Percentiles rank a stretch among this genome's conserved stretches.
Conservation (phyloP, 2,113 vertebrate species). For the Sminthopsis crassicaudata region DNA sequence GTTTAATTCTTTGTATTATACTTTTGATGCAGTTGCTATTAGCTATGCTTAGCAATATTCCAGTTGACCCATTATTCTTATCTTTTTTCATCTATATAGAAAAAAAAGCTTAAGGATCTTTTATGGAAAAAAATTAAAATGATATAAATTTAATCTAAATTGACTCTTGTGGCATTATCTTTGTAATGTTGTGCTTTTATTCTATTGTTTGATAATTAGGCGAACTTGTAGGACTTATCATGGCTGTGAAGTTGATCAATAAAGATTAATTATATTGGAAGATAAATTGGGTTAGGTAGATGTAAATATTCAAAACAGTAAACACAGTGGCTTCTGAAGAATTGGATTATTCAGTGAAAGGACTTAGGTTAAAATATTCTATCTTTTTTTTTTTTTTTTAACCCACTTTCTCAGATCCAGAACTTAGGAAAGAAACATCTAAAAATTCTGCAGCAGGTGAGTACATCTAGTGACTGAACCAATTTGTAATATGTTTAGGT, state of each 20-base stretch:
- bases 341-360: slow-evolving; percentile 36
- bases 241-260: slow-evolving; percentile 66
- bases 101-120: slow-evolving; percentile 87
- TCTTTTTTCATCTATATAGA: slow-evolving; percentile 84
- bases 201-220: slow-evolving; percentile 74
- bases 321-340: slow-evolving; percentile 47
- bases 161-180: slow-evolving; percentile 80
- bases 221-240: slow-evolving; percentile 77
- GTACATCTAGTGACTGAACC: not conserved
- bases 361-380: slow-evolving; percentile 68
- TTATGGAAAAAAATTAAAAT: slow-evolving; percentile 83
- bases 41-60: slow-evolving; percentile 86
- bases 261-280: not conserved
- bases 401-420: not conserved
- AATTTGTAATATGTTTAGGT: not conserved
- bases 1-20: slow-evolving; percentile 81
- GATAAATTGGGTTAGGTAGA: not conserved
- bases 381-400: not conserved
- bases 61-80: slow-evolving; percentile 88
- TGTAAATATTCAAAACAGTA: slow-evolving; percentile 11
- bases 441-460: slow-evolving; percentile 62
- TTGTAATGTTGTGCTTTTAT: slow-evolving; percentile 82
- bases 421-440: not conserved
- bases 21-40: slow-evolving; percentile 79
- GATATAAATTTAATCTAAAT: slow-evolving; percentile 82